These are phyloP conservation scores for Eupsilia transversa DNA, from an alignment of 2,888 invertebrate species.

Conservation along the genomic window DNA sequence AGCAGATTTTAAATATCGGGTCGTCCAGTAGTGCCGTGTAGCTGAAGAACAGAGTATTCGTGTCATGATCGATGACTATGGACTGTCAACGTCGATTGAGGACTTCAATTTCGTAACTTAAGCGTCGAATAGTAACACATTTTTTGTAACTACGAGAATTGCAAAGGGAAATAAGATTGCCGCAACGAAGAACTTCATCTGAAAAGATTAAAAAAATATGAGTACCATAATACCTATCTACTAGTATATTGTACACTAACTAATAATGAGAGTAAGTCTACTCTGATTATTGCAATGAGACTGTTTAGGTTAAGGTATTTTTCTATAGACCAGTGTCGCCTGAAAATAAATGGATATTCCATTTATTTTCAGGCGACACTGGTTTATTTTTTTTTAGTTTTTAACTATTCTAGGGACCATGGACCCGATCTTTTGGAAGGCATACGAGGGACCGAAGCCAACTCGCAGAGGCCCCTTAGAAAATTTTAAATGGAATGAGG, in stretches of 20 bases:
- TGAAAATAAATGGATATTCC: no score
- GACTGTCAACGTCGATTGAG: slow-evolving; percentile 71
- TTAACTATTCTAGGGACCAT: no score
- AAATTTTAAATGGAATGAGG: no score
- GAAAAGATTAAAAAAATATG: slow-evolving; percentile 52
- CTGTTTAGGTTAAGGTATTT: no score
- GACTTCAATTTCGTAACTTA: slow-evolving; percentile 66
- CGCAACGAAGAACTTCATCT: slow-evolving; percentile 68
- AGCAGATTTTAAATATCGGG: slow-evolving; percentile 74
- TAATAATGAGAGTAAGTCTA: not conserved
- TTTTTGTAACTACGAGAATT: slow-evolving; percentile 4
- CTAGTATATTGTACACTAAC: not conserved
- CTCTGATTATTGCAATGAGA: not conserved
- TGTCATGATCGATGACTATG: slow-evolving; percentile 81
- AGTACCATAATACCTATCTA: not conserved
- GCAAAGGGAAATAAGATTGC: slow-evolving; percentile 52
- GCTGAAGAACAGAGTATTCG: slow-evolving; percentile 81
- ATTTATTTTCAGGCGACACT: no score
- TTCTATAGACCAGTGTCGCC: no score
- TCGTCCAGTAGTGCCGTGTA: slow-evolving; percentile 62
- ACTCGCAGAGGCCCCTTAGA: no score
- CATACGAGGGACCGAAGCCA: no score
- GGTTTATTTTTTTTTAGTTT: no score
- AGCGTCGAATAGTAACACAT: slow-evolving; percentile 37
- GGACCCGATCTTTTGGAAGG: no score